A percentile compares a stretch with the other conserved stretches of the same genome.
phyloP scores from a whole-genome alignment of 1,140 invertebrate species.

The Scaptodrosophila lebanonensis region DNA sequence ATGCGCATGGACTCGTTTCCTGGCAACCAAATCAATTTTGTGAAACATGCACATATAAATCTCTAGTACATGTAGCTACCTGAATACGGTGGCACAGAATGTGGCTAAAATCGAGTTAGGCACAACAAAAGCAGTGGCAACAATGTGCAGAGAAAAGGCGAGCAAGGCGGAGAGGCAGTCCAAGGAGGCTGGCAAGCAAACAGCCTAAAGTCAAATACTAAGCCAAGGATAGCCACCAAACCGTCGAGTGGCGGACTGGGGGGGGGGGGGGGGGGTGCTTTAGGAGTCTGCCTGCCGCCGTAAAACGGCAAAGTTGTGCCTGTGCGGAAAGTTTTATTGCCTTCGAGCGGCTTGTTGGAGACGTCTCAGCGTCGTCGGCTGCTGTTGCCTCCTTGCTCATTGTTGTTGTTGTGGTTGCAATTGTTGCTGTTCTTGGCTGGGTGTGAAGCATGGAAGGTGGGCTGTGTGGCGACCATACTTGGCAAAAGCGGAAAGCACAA shows the following conservation, averaged over 20 bases:
- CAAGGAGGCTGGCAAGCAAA: too few species aligned
- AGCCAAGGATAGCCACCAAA: background rate
- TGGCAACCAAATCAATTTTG: too few species aligned
- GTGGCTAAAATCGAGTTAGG: too few species aligned
- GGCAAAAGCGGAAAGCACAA: slow-evolving; percentile 35
- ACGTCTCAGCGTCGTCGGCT: slow-evolving; percentile 17
- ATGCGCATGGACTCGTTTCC: too few species aligned
- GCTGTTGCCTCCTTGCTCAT: slow-evolving; percentile 11
- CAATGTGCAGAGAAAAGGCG: too few species aligned
- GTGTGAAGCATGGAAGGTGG: background rate
- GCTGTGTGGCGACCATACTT: too few species aligned
- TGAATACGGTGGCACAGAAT: too few species aligned
- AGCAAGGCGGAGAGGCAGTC: too few species aligned
- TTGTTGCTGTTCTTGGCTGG: background rate
- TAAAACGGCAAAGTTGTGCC: slow-evolving; percentile 12
- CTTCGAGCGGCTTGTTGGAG: slow-evolving; percentile 14
- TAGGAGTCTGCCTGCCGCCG: background rate
- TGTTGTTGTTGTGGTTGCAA: background rate
- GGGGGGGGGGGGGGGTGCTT: background rate
- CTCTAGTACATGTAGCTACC: too few species aligned
- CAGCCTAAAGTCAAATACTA: slow-evolving; percentile 35
- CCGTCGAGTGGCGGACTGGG: too few species aligned
- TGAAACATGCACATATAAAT: too few species aligned
- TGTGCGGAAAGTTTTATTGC: slow-evolving; percentile 38
- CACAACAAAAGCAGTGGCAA: too few species aligned